Evolutionary conservation across 2,113 vertebrate species (phyloP).

Genomic region (Menura novaehollandiae): DNA sequence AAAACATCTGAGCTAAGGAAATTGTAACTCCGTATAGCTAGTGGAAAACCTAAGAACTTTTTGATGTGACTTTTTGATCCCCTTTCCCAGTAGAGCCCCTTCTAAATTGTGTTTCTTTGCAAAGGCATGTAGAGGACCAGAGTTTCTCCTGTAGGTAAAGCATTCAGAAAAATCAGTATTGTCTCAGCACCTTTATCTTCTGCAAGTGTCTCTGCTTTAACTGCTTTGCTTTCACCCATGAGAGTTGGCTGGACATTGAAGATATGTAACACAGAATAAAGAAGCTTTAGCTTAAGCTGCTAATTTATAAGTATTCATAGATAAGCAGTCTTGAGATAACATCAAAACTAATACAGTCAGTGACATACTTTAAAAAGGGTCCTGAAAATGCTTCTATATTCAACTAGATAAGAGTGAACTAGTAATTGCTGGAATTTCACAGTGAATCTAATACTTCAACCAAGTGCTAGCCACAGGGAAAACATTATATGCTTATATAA

Average conservation of each 20-base stretch:
- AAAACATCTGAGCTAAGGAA: background rate
- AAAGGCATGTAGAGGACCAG: background rate
- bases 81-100: background rate
- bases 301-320: background rate
- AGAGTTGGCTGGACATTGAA: background rate
- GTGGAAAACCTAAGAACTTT: background rate
- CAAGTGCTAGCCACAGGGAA: background rate
- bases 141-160: background rate
- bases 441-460: background rate
- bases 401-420: background rate
- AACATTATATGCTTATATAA: background rate
- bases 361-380: background rate
- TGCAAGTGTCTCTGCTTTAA: background rate
- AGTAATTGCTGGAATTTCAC: constrained; percentile 27
- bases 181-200: background rate
- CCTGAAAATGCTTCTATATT: background rate
- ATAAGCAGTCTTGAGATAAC: constrained; percentile 16
- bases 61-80: background rate
- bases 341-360: background rate
- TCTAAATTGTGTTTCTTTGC: background rate
- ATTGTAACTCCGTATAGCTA: background rate
- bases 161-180: background rate
- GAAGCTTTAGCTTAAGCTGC: background rate
- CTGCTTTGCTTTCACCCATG: background rate
- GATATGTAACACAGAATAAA: background rate